Conservation (phyloP, 2,888 invertebrate genomes). For the Flexamia atlantica region DNA sequence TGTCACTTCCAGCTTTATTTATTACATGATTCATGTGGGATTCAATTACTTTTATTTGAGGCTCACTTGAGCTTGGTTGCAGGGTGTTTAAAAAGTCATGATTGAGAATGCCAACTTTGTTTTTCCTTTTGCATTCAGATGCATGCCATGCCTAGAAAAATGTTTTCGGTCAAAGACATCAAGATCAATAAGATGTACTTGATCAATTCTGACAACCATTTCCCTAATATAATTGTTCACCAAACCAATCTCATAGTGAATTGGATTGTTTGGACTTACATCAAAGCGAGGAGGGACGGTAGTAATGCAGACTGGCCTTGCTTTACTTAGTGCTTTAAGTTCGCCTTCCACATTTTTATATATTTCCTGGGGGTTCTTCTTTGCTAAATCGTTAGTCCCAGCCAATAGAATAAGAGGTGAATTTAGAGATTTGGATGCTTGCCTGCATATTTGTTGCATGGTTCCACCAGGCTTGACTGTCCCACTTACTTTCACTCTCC, state of each 20-base stretch:
- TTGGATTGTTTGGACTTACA: not conserved
- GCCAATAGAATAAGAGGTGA: not conserved
- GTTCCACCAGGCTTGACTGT: not conserved
- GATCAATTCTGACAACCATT: not conserved
- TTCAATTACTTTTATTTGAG: conserved; percentile 21
- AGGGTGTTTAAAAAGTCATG: not conserved
- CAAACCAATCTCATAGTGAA: not conserved
- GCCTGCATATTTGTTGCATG: not conserved
- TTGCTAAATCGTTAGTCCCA: not conserved
- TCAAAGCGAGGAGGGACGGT: conserved; percentile 9
- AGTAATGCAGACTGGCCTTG: not conserved
- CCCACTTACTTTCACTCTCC: not conserved
- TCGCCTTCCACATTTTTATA: conserved; percentile 12
- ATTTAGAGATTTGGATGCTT: not conserved
- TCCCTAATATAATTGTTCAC: conserved; percentile 23
- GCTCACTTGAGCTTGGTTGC: too few relatives aligned
- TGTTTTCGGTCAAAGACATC: not conserved
- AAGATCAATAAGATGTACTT: not conserved
- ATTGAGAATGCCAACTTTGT: not conserved
- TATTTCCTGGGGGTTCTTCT: not conserved
- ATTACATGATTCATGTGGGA: not conserved
- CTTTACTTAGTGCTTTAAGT: not conserved
- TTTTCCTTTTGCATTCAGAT: conserved; percentile 3
- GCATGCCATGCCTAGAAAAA: conserved; percentile 11
- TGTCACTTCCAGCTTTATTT: not conserved